Conservation (phyloP, 2,113 vertebrate species). For the Pseudonaja textilis region DNA sequence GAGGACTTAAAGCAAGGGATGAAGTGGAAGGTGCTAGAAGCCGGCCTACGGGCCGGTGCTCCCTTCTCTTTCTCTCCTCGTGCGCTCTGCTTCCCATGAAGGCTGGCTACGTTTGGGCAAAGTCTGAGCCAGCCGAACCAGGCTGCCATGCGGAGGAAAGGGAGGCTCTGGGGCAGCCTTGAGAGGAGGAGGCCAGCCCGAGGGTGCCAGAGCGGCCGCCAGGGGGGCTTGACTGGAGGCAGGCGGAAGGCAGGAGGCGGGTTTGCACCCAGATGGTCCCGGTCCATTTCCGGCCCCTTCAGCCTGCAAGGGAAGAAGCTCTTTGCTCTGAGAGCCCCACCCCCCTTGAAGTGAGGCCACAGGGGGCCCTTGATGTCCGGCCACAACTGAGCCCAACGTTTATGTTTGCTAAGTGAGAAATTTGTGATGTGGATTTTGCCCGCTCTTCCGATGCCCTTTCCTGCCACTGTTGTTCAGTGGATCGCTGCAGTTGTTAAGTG, state of each 20-base stretch:
- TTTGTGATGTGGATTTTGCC: too few relatives aligned
- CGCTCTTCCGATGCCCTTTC: too few relatives aligned
- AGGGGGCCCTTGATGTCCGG: too few relatives aligned
- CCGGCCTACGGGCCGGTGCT: too few relatives aligned
- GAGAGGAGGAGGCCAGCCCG: too few relatives aligned
- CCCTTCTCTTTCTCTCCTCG: not conserved
- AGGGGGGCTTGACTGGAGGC: not conserved
- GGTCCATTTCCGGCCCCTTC: not conserved
- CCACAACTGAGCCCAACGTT: too few relatives aligned
- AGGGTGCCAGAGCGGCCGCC: too few relatives aligned
- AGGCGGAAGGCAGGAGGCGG: accelerated
- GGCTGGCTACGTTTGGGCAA: not conserved
- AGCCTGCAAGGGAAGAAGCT: not conserved
- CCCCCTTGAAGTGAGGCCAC: not conserved
- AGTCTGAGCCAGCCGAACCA: not conserved
- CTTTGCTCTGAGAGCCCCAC: not conserved
- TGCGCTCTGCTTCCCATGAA: not conserved
- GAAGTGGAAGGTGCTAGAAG: not conserved
- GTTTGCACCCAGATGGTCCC: not conserved
- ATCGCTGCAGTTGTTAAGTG: too few relatives aligned
- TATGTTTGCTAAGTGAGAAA: too few relatives aligned
- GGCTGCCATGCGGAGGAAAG: not conserved
- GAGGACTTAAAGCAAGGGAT: not conserved
- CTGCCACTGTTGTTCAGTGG: too few relatives aligned
- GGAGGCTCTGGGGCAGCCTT: not conserved